Evolutionary conservation across 1,140 invertebrate species (phyloP), one percentile per base, ranked within the genome.

Genomic region (Caenorhabditis brenneri): DNA sequence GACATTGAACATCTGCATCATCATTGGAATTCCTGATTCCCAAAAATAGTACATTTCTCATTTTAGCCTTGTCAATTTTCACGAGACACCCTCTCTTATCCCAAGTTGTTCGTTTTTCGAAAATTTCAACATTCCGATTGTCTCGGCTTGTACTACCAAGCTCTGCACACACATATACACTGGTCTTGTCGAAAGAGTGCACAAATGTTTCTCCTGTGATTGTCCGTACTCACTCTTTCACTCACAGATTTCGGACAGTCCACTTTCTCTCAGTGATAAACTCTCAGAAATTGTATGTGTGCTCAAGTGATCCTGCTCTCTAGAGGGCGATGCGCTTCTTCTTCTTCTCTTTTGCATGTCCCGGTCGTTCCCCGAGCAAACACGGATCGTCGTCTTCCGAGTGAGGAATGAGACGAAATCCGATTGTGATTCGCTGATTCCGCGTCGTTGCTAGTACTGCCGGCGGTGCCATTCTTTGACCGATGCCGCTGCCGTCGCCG

Each of bases 111-210:
- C 33, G 65, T 42, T 74, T 74, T 74, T 74, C 36, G 19, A 74
- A 74, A 65, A 74, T 74, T 74, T 74, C 65, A 74, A 74, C 65
- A 74, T 74, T 74, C 65, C 65, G 29, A 46, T 74, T 74, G 60
- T 65, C 24, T 58, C 60, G 65, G 65, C 58, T 74, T 74, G 65
- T 74, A 74, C 65, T 74, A 74, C 65, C 65, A 74, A 74, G 65
- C 65, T 74, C 65, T 74, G 36, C 15, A 42, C 36, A 42, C 36
- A 55, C 24, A 55, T 1, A 55, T n/a, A 55, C 3, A 74, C 0
- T 65, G 36, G 15, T 74, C n/a, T 74, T 74, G 36, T 42, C 36
- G 65, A 74, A 6, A 74, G 65, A 42, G 65, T 42, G 36, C 65
- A 74, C 36, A 74, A 74, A 74, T 74, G 65, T 74, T 74, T 74